Conservation (phyloP, 2,888 invertebrate genomes). For the Agelastica alni region DNA sequence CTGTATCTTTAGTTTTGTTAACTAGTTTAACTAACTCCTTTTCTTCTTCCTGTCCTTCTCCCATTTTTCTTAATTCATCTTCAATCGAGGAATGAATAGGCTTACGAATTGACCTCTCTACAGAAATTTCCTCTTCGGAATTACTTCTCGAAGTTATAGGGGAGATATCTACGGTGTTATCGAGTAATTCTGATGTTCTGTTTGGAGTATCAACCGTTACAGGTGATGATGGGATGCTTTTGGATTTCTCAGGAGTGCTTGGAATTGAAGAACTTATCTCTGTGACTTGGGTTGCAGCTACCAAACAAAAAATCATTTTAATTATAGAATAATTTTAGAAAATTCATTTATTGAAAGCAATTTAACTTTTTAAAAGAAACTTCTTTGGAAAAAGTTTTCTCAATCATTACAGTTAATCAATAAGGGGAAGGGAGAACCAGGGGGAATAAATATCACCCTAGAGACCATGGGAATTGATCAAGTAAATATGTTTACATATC, state of each 20-base stretch:
- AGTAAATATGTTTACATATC: too few relatives aligned
- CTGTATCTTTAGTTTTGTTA: too few relatives aligned
- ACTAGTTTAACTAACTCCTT: too few relatives aligned
- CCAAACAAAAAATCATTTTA: not conserved
- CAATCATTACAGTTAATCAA: too few relatives aligned
- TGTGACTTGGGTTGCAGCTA: constrained; percentile 6
- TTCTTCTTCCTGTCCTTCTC: constrained; percentile 1
- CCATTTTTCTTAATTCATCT: not conserved
- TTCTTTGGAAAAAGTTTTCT: too few relatives aligned
- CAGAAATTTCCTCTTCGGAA: constrained; percentile 24
- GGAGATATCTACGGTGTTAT: constrained; percentile 65
- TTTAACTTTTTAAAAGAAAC: too few relatives aligned
- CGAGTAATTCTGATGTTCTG: constrained; percentile 60
- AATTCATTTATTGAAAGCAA: too few relatives aligned
- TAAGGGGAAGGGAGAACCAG: too few relatives aligned
- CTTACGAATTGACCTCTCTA: constrained; percentile 6
- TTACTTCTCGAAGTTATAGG: constrained; percentile 58
- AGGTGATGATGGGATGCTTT: constrained; percentile 47
- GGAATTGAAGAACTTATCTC: constrained; percentile 9
- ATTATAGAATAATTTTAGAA: too few relatives aligned
- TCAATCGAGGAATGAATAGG: constrained; percentile 12
- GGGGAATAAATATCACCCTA: too few relatives aligned
- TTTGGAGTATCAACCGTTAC: constrained; percentile 49
- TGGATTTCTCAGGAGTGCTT: constrained; percentile 2
- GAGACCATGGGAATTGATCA: too few relatives aligned